Evolutionary conservation across 2,113 vertebrate genomes (phyloP), one percentile per base, ranked within the genome.

Genomic region (Phrynosoma blainvillii): DNA sequence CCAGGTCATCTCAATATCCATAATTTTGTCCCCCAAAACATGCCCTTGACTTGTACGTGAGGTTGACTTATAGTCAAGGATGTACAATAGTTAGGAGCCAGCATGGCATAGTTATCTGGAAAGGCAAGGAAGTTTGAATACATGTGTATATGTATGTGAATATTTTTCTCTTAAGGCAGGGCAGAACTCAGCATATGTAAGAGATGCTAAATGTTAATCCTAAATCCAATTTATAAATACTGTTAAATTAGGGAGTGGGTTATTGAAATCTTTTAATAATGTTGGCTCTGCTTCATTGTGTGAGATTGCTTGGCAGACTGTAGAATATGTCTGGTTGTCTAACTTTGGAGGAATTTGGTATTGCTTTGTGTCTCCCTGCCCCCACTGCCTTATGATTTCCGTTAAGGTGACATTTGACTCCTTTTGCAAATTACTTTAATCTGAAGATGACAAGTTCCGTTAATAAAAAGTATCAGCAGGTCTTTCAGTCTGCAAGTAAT

Each of bases 371-470:
- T n/a, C 81, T 73, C 84, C 82, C 87, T 62, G 84, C 56, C 23
- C 36, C 59, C 32, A 18, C 59, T 62, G 59, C 59, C 59, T 62
- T 62, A 12, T 16, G 59, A 47, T 79, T 92, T 32, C 87, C 56
- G 84, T 90, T 93, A 90, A 84, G 92, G 88, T 90, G 92, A 68
- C 87, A 0, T 71, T 95, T 89, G 74, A 94, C 84, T 79, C 27
- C 82, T 82, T n/a, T 42, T 92, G 88, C 91, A 92, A 93, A 93
- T 95, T 94, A 89, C 92, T 90, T 94, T 94, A 94, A 94, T 95
- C 91, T 92, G 87, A 94, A 95, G 94, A 92, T 96, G 95, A 91
- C 92, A 92, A 92, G 82, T 93, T 90, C 90, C 62, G 87, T 91
- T 16, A 84, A 71, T 87, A 84, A 89, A 95, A 95, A 77, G 87